A percentile compares a stretch with the other conserved stretches of the same genome.
Evolutionary conservation across 1,140 invertebrate genomes (phyloP).

Genomic region (Orchestia grillus): DNA sequence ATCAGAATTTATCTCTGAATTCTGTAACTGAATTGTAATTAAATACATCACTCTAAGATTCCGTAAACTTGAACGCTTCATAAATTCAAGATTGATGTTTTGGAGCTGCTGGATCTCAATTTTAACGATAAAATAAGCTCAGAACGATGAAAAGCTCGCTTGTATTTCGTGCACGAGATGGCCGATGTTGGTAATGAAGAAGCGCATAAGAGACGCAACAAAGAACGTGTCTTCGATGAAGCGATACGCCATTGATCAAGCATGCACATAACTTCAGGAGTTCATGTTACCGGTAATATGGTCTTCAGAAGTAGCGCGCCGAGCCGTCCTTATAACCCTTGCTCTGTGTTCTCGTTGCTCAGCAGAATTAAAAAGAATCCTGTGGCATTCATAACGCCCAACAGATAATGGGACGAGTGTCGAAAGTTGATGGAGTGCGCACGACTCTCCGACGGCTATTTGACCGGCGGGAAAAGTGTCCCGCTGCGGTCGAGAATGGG

Average conservation of each 20-base stretch:
- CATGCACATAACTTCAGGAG: conserved; percentile 40
- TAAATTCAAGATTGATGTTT: neutral
- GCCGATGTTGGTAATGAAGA: neutral
- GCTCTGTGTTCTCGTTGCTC: conserved; percentile 51
- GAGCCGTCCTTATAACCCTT: conserved; percentile 37
- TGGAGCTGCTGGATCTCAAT: neutral
- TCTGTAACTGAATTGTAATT: neutral
- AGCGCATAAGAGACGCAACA: neutral
- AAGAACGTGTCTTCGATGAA: conserved; percentile 22
- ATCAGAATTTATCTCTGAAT: neutral
- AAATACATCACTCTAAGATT: neutral
- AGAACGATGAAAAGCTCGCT: neutral
- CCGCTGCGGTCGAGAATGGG: conserved; percentile 19
- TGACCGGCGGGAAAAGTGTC: conserved; percentile 48
- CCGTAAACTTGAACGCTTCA: neutral
- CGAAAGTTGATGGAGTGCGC: conserved; percentile 56
- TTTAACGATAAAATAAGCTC: neutral
- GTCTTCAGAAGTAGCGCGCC: conserved; percentile 47
- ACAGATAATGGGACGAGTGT: conserved; percentile 55
- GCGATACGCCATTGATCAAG: conserved; percentile 30
- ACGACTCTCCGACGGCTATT: conserved; percentile 55
- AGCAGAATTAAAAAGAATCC: conserved; percentile 53
- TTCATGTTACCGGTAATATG: conserved; percentile 50
- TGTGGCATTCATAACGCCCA: conserved; percentile 56
- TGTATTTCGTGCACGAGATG: neutral